A percentile compares a stretch with the other conserved stretches of the same genome.
These are phyloP conservation scores for Zaprionus lachaisei DNA, from an alignment of 1,140 invertebrate genomes.

Conservation along the genomic window DNA sequence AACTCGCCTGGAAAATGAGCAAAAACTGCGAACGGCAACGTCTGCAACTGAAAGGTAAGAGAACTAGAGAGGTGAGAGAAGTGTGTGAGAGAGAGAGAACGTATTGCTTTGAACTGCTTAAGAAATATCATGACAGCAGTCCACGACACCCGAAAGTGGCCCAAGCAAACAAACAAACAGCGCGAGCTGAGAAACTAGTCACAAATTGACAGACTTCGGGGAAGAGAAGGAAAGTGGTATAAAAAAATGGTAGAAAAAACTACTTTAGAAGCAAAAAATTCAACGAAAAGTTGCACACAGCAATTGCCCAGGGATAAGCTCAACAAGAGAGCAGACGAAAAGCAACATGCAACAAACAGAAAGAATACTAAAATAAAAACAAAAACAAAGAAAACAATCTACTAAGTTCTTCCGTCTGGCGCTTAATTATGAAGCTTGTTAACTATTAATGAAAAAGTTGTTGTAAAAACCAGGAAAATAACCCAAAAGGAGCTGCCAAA, in stretches of 20 bases:
- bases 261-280: conserved; percentile 65
- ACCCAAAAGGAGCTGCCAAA: conserved; percentile 24
- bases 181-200: conserved; percentile 18
- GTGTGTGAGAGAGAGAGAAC: neutral
- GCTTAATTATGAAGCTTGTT: conserved; percentile 81
- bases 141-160: conserved; percentile 20
- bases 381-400: conserved; percentile 23
- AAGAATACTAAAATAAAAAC: conserved; percentile 5
- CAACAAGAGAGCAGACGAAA: conserved; percentile 1
- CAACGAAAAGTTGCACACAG: conserved; percentile 30
- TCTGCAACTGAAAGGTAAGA: conserved; percentile 70
- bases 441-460: conserved; percentile 83
- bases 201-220: conserved; percentile 56
- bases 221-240: conserved; percentile 15
- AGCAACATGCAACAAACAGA: neutral
- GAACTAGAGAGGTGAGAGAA: conserved; percentile 3
- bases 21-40: conserved; percentile 35
- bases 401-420: conserved; percentile 55
- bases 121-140: conserved; percentile 62
- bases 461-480: conserved; percentile 71
- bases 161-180: conserved; percentile 55
- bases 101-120: conserved; percentile 52
- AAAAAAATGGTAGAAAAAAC: conserved; percentile 43
- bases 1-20: conserved; percentile 74
- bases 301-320: conserved; percentile 45